phyloP scores from a whole-genome alignment of 2,797 vertebrate species.

The Lycodopsis pacificus region DNA sequence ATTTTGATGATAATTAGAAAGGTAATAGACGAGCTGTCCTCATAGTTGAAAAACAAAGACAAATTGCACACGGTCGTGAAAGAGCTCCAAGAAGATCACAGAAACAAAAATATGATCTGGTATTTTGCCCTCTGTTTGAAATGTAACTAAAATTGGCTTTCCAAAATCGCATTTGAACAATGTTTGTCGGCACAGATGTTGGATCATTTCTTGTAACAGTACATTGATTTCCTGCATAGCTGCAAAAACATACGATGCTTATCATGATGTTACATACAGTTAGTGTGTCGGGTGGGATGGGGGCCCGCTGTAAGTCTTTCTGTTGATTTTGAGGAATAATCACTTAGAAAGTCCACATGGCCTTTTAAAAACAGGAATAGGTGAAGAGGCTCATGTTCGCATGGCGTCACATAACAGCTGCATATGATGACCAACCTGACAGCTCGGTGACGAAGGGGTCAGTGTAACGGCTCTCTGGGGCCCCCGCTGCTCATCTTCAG shows the following conservation, averaged over 20 bases:
- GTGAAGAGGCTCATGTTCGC: not conserved
- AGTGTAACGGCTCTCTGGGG: slow-evolving; percentile 5
- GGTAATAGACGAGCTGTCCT: not conserved
- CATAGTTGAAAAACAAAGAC: not conserved
- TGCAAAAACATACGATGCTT: no score
- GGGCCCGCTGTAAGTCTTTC: not conserved
- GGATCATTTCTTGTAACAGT: no score
- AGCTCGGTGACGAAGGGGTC: slow-evolving; percentile 14
- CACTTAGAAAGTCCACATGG: not conserved
- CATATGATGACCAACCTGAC: slow-evolving; percentile 18
- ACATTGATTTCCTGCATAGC: no score
- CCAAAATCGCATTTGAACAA: no score
- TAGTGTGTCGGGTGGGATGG: not conserved
- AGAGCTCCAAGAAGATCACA: not conserved
- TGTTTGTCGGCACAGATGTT: no score
- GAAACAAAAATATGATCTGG: not conserved
- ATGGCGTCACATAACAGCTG: not conserved
- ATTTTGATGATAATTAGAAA: not conserved
- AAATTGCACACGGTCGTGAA: not conserved
- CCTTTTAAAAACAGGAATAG: not conserved
- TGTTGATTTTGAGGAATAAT: not conserved
- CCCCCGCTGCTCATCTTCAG: not conserved
- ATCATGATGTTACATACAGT: not conserved
- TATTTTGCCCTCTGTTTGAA: no score
- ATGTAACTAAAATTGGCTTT: no score